A percentile compares a stretch with the other conserved stretches of the same genome.
These are phyloP conservation scores for Dascillus cervinus DNA, from an alignment of 2,888 invertebrate species.

Conservation along the genomic window DNA sequence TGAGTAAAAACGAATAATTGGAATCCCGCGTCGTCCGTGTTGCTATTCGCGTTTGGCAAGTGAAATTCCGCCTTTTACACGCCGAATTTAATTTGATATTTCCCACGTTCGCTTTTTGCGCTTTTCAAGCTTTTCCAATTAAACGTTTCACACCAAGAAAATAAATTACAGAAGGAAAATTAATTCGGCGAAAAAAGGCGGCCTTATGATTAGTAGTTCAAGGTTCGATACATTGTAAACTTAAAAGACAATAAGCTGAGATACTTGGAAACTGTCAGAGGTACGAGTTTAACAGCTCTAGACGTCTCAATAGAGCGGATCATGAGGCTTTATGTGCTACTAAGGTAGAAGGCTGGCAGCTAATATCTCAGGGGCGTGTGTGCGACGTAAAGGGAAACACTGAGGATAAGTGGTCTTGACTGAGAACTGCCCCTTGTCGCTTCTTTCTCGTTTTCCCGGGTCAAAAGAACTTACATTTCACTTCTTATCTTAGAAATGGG, in stretches of 20 bases:
- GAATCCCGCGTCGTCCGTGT: too few relatives aligned
- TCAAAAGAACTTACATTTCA: constrained; percentile 9
- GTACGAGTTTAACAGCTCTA: constrained; percentile 12
- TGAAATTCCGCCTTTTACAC: too few relatives aligned
- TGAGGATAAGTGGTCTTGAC: constrained; percentile 17
- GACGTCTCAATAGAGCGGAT: constrained; percentile 14
- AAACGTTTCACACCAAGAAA: too few relatives aligned
- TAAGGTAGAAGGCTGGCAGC: constrained; percentile 15
- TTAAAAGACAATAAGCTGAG: constrained; percentile 10
- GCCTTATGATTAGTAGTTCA: too few relatives aligned
- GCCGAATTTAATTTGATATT: too few relatives aligned
- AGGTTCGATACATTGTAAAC: constrained; percentile 9
- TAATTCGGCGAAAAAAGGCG: too few relatives aligned
- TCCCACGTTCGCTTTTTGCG: too few relatives aligned
- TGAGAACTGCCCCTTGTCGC: constrained; percentile 12
- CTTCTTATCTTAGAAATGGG: constrained; percentile 9
- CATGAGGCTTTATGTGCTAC: constrained; percentile 14
- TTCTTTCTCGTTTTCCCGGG: constrained; percentile 10
- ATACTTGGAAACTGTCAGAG: constrained; percentile 11
- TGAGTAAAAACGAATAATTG: too few relatives aligned
- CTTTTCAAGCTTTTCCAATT: too few relatives aligned
- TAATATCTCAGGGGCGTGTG: constrained; percentile 15
- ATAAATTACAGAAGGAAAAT: too few relatives aligned
- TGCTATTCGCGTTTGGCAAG: too few relatives aligned
- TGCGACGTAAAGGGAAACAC: constrained; percentile 11